Conservation (phyloP, 35 echinoderm and acorn worm genomes). For the Amphiura filiformis region DNA sequence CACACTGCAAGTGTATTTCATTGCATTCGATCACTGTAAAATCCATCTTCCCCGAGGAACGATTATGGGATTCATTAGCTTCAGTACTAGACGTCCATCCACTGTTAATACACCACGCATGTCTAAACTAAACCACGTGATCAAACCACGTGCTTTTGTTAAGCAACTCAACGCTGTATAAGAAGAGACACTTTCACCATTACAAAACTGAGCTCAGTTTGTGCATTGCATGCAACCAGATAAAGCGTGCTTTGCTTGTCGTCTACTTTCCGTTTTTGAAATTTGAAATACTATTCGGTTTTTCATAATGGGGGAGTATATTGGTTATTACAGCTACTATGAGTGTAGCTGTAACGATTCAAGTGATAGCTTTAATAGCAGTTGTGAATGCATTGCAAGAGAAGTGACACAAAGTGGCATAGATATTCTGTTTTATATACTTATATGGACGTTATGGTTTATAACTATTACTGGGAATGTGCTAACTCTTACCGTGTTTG, state of each 20-base stretch:
- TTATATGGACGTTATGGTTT: conserved; percentile 13
- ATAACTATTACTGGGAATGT: conserved; percentile 24
- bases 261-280: neutral
- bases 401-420: neutral
- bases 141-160: neutral
- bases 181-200: neutral
- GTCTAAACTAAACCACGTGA: neutral
- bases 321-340: neutral
- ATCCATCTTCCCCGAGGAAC: neutral
- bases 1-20: too few species aligned
- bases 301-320: neutral
- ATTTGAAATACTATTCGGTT: neutral
- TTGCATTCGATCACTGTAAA: neutral
- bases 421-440: conserved; percentile 8
- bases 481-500: neutral
- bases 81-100: neutral
- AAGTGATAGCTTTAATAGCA: neutral
- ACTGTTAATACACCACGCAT: neutral
- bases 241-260: too few species aligned
- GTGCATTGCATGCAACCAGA: neutral
- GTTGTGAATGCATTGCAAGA: neutral
- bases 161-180: neutral
- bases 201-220: neutral
- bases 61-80: neutral
- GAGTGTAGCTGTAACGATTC: neutral